phyloP scores from a whole-genome alignment of 2,797 vertebrate species.

The Anas bahamensis region DNA sequence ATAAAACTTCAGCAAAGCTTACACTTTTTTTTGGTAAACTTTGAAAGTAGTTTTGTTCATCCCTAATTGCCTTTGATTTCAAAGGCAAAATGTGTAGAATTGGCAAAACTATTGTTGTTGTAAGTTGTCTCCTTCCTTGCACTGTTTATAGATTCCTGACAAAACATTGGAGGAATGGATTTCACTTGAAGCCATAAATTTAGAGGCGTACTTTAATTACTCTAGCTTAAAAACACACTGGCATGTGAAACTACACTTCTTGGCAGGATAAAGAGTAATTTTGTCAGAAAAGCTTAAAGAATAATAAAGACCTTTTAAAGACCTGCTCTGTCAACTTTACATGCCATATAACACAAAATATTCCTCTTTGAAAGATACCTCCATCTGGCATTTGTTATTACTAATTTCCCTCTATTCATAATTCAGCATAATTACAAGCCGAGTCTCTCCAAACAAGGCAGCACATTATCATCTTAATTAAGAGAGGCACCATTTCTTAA shows the following conservation, averaged over 20 bases:
- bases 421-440: slow-evolving; percentile 33
- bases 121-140: slow-evolving; percentile 25
- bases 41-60: slow-evolving; percentile 17
- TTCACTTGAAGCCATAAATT: slow-evolving; percentile 50
- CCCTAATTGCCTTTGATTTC: slow-evolving; percentile 35
- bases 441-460: slow-evolving; percentile 47
- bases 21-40: not conserved
- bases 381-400: slow-evolving; percentile 59
- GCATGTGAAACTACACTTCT: slow-evolving; percentile 48
- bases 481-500: slow-evolving; percentile 23
- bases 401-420: slow-evolving; percentile 57
- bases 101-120: slow-evolving; percentile 37
- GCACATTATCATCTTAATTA: slow-evolving; percentile 46
- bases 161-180: not conserved
- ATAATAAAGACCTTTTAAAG: slow-evolving; percentile 59
- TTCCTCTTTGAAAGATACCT: slow-evolving; percentile 40
- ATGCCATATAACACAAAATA: slow-evolving; percentile 41
- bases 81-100: not conserved
- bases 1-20: not conserved
- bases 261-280: slow-evolving; percentile 50
- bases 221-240: slow-evolving; percentile 32
- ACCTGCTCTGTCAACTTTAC: slow-evolving; percentile 2
- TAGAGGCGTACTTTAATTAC: slow-evolving; percentile 44
- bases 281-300: slow-evolving; percentile 67
- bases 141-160: slow-evolving; percentile 46